Percentiles rank a stretch among this genome's conserved stretches.
phyloP scores from a whole-genome alignment of 2,797 vertebrate species.

The Brachyalestes nurse region DNA sequence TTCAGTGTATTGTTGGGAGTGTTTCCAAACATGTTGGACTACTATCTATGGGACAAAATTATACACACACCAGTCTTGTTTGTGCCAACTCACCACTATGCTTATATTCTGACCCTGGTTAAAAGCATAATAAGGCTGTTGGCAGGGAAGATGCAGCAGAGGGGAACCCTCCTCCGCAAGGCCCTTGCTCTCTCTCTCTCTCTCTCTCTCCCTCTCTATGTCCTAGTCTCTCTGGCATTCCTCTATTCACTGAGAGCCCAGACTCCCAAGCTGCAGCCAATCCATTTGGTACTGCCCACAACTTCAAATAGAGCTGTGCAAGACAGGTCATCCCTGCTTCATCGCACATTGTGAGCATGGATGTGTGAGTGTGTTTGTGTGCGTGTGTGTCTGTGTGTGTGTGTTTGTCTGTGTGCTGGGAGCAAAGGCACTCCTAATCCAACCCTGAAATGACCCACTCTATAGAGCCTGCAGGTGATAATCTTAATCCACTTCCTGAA shows the following conservation, averaged over 20 bases:
- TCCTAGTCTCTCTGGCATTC: constrained; percentile 15
- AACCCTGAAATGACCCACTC: constrained; percentile 50
- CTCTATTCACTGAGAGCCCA: background rate
- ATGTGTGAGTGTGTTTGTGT: constrained; percentile 5
- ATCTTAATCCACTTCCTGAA: constrained; percentile 66
- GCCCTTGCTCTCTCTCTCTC: constrained; percentile 5
- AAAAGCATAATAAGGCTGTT: background rate
- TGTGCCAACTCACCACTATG: constrained; percentile 1
- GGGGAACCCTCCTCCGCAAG: background rate
- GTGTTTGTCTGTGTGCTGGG: constrained; percentile 11
- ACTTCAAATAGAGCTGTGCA: constrained; percentile 35
- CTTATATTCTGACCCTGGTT: constrained; percentile 3
- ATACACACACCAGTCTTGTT: constrained; percentile 9
- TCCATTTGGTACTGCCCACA: constrained; percentile 13
- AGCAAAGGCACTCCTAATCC: constrained; percentile 50
- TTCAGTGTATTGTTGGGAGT: background rate
- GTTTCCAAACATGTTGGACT: constrained; percentile 4
- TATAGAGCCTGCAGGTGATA: constrained; percentile 56
- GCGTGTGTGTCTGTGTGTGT: background rate
- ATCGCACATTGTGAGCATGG: constrained; percentile 12
- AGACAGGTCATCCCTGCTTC: constrained; percentile 27
- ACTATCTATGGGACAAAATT: background rate
- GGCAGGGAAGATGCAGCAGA: background rate
- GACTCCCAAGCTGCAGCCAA: constrained; percentile 15
- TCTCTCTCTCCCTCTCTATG: no score